Evolutionary conservation across 2,113 vertebrate genomes (phyloP).

Genomic region (Equus przewalskii): DNA sequence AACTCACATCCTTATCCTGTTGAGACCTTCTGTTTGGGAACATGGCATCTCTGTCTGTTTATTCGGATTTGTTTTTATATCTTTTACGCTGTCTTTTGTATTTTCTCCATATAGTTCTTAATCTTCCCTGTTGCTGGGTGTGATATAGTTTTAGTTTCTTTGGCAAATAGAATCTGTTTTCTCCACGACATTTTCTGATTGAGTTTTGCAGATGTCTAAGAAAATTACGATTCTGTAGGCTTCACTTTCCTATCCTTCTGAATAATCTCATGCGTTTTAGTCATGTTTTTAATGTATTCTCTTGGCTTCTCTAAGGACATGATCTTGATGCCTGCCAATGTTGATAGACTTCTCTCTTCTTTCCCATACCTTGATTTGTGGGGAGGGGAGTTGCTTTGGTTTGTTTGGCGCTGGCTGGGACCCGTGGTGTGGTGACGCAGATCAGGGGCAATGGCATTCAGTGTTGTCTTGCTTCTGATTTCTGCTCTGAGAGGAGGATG

Average conservation of each 20-base stretch:
- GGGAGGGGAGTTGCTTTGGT: no score
- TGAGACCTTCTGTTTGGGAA: background rate
- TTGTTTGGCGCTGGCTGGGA: background rate
- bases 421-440: accelerated
- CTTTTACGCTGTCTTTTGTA: background rate
- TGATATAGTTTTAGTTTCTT: background rate
- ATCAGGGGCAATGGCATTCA: accelerated
- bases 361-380: accelerated
- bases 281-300: background rate
- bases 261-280: background rate
- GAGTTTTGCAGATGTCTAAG: background rate
- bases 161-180: background rate
- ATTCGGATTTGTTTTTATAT: background rate
- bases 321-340: background rate
- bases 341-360: background rate
- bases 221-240: accelerated
- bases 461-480: background rate
- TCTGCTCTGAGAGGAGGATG: background rate
- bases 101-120: background rate
- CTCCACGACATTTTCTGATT: background rate
- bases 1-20: background rate
- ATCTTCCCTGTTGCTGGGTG: no score
- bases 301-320: background rate
- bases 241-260: background rate
- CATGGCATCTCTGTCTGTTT: background rate